Conservation (phyloP, 2,113 vertebrate genomes). For the Myotis lucifugus region DNA sequence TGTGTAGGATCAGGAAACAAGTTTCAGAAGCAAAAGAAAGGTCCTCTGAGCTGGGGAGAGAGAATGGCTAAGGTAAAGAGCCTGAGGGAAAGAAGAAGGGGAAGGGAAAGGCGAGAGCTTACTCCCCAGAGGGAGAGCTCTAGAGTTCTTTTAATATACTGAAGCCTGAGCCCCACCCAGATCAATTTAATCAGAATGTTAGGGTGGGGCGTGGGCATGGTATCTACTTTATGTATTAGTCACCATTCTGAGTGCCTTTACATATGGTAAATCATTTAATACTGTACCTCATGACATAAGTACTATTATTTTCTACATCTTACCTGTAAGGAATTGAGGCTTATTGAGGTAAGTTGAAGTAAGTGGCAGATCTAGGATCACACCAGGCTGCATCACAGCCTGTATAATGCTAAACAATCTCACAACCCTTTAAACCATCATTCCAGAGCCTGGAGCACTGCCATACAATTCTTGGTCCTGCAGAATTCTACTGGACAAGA, state of each 20-base stretch:
- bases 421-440: neutral
- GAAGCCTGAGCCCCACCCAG: neutral
- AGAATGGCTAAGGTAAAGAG: neutral
- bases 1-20: neutral
- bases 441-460: neutral
- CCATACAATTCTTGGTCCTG: neutral
- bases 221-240: neutral
- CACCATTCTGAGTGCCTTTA: neutral
- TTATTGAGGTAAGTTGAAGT: constrained; percentile 14
- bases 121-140: neutral
- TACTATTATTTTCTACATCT: neutral
- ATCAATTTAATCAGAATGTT: neutral
- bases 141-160: neutral
- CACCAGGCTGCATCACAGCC: neutral
- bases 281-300: neutral
- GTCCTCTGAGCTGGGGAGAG: neutral
- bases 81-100: neutral
- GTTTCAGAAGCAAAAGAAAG: neutral
- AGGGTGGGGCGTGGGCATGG: neutral
- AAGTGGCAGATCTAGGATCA: neutral
- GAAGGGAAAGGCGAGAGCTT: neutral
- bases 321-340: neutral
- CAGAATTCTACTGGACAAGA: neutral
- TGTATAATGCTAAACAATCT: neutral
- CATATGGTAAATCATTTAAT: constrained; percentile 10